These are phyloP conservation scores for Lineus longissimus DNA, from an alignment of 1,140 invertebrate genomes.

Conservation along the genomic window DNA sequence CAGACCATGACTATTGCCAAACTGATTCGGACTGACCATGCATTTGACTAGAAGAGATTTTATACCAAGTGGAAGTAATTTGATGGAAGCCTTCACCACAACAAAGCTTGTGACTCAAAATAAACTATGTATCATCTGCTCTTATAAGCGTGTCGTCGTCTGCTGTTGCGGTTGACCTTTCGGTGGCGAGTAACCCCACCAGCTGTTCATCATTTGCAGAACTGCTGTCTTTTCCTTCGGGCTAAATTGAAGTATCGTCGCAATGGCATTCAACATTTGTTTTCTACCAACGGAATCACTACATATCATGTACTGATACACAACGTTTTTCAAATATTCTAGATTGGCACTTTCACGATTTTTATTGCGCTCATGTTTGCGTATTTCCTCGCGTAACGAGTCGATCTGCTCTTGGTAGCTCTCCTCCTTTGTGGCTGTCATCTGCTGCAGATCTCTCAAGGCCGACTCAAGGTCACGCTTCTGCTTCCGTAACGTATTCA, in stretches of 20 bases:
- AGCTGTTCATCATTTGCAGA: slow-evolving; percentile 28
- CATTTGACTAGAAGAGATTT: too few relatives aligned
- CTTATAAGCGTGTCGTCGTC: too few relatives aligned
- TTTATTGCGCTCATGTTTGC: slow-evolving; percentile 69
- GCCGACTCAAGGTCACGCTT: slow-evolving; percentile 69
- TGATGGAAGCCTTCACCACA: too few relatives aligned
- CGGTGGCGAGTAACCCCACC: slow-evolving; percentile 24
- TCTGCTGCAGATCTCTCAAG: slow-evolving; percentile 64
- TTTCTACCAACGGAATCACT: slow-evolving; percentile 64
- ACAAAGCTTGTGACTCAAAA: too few relatives aligned
- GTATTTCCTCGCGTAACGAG: slow-evolving; percentile 56
- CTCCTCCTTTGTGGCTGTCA: slow-evolving; percentile 59
- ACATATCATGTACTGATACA: slow-evolving; percentile 75
- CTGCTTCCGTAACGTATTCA: slow-evolving; percentile 67
- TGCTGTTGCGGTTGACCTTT: not conserved
- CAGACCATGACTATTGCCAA: too few relatives aligned
- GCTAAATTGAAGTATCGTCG: slow-evolving; percentile 78
- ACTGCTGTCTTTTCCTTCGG: slow-evolving; percentile 61
- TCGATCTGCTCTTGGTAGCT: slow-evolving; percentile 60
- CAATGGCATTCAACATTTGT: slow-evolving; percentile 85
- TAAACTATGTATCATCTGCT: too few relatives aligned
- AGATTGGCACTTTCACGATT: slow-evolving; percentile 79
- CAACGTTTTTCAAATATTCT: slow-evolving; percentile 87
- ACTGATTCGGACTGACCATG: too few relatives aligned
- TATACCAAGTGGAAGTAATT: too few relatives aligned